A percentile compares a stretch with the other conserved stretches of the same genome.
Evolutionary conservation across 2,888 invertebrate species (phyloP).

Genomic region (Ametastegia equiseti): DNA sequence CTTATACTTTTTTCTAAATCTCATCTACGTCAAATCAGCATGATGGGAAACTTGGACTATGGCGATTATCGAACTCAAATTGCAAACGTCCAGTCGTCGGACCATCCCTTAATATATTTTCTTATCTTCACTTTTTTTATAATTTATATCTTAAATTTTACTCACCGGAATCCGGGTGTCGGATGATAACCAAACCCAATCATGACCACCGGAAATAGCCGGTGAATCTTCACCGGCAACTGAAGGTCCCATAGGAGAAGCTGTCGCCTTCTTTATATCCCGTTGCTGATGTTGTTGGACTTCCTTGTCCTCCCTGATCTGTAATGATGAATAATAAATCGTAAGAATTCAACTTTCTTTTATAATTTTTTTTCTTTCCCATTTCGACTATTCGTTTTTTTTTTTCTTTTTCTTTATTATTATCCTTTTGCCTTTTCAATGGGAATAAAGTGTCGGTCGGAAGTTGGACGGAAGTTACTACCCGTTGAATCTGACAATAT

Average conservation of each 20-base stretch:
- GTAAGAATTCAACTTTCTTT: too few relatives aligned
- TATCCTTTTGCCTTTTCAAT: background rate
- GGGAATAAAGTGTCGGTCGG: conserved; percentile 4
- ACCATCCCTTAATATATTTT: too few relatives aligned
- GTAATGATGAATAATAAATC: too few relatives aligned
- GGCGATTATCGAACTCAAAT: background rate
- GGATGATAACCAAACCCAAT: conserved; percentile 92
- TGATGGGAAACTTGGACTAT: background rate
- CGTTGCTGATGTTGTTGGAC: conserved; percentile 75
- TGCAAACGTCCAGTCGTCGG: too few relatives aligned
- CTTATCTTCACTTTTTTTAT: too few relatives aligned
- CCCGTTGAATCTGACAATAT: background rate
- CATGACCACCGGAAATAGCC: conserved; percentile 85
- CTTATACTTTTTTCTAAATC: background rate
- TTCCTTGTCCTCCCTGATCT: conserved; percentile 70
- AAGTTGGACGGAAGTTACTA: conserved; percentile 9
- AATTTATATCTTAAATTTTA: too few relatives aligned
- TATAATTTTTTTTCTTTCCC: background rate
- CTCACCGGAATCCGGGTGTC: conserved; percentile 91
- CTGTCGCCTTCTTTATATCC: conserved; percentile 77
- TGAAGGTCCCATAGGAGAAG: conserved; percentile 73
- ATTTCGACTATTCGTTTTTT: background rate
- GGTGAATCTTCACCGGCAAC: conserved; percentile 77
- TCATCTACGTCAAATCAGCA: background rate
- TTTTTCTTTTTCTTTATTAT: background rate